These are phyloP conservation scores for Drosophila lacicola DNA, from an alignment of 2,888 invertebrate species.

Conservation along the genomic window DNA sequence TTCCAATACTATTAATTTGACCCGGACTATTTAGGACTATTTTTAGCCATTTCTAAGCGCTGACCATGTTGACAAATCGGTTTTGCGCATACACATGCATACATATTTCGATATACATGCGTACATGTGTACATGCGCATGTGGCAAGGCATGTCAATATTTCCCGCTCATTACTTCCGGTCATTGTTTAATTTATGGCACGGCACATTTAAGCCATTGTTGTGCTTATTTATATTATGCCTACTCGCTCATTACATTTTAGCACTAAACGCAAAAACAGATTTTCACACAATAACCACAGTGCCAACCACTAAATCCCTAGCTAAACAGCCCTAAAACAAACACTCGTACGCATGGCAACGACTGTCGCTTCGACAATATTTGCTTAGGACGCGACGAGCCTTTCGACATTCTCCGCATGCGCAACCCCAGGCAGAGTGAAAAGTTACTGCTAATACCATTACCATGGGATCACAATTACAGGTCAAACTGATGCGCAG, in stretches of 20 bases:
- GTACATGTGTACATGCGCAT: not conserved
- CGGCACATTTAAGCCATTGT: constrained; percentile 43
- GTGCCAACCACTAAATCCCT: constrained; percentile 65
- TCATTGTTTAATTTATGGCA: constrained; percentile 50
- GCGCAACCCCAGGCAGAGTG: constrained; percentile 63
- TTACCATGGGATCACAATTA: constrained; percentile 46
- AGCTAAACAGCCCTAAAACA: constrained; percentile 60
- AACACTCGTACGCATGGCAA: constrained; percentile 54
- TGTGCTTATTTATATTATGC: constrained; percentile 62
- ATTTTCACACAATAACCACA: constrained; percentile 73
- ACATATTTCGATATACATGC: not conserved
- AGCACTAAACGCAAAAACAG: constrained; percentile 62
- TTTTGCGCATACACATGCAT: constrained; percentile 5
- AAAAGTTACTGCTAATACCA: constrained; percentile 77
- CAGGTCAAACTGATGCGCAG: constrained; percentile 9
- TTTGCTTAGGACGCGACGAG: constrained; percentile 67
- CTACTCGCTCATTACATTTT: constrained; percentile 65
- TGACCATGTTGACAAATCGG: constrained; percentile 20
- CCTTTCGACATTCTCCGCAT: constrained; percentile 60
- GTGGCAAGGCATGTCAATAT: constrained; percentile 33
- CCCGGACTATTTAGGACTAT: not conserved
- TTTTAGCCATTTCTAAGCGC: constrained; percentile 3
- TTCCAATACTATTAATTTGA: too few relatives aligned
- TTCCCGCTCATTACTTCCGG: constrained; percentile 50
- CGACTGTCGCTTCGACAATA: constrained; percentile 52